Conservation (phyloP, 2,113 vertebrate species). For the Harpagus bidentatus region DNA sequence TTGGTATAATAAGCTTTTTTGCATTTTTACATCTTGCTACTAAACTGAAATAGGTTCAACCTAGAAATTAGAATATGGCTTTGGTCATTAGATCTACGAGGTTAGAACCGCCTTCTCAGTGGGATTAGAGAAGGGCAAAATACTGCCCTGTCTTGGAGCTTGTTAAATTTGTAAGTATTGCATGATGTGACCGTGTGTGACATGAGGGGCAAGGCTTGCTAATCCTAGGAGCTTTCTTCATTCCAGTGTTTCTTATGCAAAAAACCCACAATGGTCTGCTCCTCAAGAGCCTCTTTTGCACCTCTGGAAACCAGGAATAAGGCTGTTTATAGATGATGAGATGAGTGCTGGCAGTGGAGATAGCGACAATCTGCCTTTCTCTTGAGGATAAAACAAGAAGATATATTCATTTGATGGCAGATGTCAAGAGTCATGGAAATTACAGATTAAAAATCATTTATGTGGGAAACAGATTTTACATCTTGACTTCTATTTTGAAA, state of each 20-base stretch:
- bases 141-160: neutral
- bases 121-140: neutral
- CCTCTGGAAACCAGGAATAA: constrained; percentile 1
- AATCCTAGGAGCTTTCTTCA: neutral
- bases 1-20: neutral
- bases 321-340: neutral
- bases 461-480: constrained; percentile 26
- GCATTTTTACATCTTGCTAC: neutral
- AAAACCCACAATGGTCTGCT: neutral
- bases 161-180: neutral
- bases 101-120: neutral
- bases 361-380: neutral
- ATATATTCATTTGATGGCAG: neutral
- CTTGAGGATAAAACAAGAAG: neutral
- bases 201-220: neutral
- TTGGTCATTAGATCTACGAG: neutral
- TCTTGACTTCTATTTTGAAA: constrained; percentile 47
- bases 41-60: neutral
- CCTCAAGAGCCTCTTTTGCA: neutral
- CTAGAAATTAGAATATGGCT: neutral
- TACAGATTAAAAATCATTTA: constrained; percentile 46
- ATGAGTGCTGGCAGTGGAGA: constrained; percentile 5
- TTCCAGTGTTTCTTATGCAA: neutral
- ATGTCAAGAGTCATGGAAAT: constrained; percentile 43
- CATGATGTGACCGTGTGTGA: neutral